Percentiles rank a stretch among this genome's conserved stretches.
Evolutionary conservation across 1,140 invertebrate species (phyloP).

Genomic region (Radopholus similis): DNA sequence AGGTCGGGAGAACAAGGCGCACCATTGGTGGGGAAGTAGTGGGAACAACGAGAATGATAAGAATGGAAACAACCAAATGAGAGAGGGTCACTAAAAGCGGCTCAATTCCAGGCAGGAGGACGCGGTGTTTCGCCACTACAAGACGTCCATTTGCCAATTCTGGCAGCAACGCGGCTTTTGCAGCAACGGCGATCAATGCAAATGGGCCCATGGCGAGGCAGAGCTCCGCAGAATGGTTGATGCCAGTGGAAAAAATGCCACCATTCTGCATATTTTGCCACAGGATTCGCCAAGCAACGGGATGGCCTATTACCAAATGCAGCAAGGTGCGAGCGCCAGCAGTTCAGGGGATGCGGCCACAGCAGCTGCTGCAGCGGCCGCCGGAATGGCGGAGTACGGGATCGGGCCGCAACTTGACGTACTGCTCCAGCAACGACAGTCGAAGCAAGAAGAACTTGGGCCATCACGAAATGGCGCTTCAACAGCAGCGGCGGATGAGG

Average conservation of each 20-base stretch:
- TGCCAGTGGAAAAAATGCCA: not conserved
- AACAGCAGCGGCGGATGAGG: not conserved
- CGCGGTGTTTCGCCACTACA: not conserved
- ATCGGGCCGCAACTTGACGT: constrained; percentile 16
- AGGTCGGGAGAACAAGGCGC: not conserved
- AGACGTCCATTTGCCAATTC: constrained; percentile 10
- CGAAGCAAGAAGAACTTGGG: not conserved
- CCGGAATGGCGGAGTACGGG: not conserved
- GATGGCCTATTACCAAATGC: not conserved
- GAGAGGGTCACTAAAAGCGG: not conserved
- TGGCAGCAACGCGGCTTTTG: constrained; percentile 18
- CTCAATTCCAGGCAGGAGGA: constrained; percentile 9
- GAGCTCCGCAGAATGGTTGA: not conserved
- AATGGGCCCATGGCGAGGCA: constrained; percentile 11
- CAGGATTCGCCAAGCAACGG: not conserved
- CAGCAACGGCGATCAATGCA: constrained; percentile 11
- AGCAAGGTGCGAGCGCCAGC: not conserved
- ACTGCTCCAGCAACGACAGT: not conserved
- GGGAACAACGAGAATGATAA: too few relatives aligned
- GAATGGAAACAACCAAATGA: not conserved
- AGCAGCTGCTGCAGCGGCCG: not conserved
- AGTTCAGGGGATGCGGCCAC: not conserved
- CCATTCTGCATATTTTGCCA: not conserved
- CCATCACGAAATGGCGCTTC: not conserved
- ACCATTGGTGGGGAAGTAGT: too few relatives aligned